Evolutionary conservation across 2,797 vertebrate genomes (phyloP), one percentile per base, ranked within the genome.

Genomic region (Melanotaenia pygmaea): DNA sequence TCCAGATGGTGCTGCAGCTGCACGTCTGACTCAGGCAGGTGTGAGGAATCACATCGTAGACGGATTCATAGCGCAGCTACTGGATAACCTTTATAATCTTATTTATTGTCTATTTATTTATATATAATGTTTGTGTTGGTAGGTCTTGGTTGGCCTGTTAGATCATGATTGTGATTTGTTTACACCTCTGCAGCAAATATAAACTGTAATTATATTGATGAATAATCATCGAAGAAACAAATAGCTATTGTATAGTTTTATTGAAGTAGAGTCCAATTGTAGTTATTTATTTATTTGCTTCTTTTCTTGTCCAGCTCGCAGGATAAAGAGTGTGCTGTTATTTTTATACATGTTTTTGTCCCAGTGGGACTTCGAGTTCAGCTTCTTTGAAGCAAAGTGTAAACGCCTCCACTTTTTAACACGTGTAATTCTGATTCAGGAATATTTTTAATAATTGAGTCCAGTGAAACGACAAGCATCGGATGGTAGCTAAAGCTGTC

Each of bases 301-400:
- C 2, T 12, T 38, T 54, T 14, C 22, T 26, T 40, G 59, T 16
- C 6, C 24, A 12, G 14, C 12, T 60, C 43, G 64, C 16, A 37
- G 12, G 18, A 51, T 74, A 37, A 59, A 61, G 38, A 77, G 24
- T 63, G 68, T 71, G n/a, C 72, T 43, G 37, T 72, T 34, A 70
- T 80, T 85, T 71, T 68, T 72, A 51, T 51, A 54, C 18, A 59
- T 35, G 26, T 16, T 83, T 61, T 83, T 26, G 80, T 89, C 59
- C 79, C 79, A 86, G 47, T 84, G 81, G 84, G 77, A 88, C 72
- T 78, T 40, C 18, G 63, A 32, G 61, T 81, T 67, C 26, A 78
- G 84, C 86, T 91, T 89, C 76, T 54, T 76, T 82, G 75, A 89
- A 87, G 82, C 84, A 30, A 74, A 88, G 82, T 84, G 82, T 86